phyloP scores from a whole-genome alignment of 2,797 vertebrate genomes.

The Apodemus agrarius region DNA sequence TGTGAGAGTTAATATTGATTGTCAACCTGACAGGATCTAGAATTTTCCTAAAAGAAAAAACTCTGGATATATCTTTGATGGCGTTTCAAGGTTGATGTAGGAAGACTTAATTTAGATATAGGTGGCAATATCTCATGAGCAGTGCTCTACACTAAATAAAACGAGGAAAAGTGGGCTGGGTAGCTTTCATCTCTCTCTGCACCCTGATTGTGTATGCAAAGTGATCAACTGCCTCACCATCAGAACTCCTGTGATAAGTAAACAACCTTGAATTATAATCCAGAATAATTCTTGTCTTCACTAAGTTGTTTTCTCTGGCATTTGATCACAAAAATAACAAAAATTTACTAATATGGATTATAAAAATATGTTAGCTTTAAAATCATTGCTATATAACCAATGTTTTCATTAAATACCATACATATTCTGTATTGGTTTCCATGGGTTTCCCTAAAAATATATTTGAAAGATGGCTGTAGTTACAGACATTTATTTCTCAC shows the following conservation, averaged over 20 bases:
- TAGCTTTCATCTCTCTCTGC: neutral
- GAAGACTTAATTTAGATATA: neutral
- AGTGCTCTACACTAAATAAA: neutral
- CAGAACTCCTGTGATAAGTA: neutral
- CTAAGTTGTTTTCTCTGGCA: neutral
- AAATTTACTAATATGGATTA: neutral
- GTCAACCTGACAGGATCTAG: neutral
- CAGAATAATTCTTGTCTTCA: neutral
- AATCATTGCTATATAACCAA: neutral
- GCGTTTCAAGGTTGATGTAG: neutral
- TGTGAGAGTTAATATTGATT: neutral
- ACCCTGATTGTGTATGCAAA: no score
- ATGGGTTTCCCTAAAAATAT: neutral
- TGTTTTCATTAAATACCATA: neutral
- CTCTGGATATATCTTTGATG: neutral
- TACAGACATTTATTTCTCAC: neutral
- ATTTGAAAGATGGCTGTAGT: neutral
- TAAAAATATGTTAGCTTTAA: neutral
- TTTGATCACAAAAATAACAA: neutral
- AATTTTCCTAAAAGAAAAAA: neutral
- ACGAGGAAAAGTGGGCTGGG: neutral
- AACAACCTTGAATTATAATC: neutral
- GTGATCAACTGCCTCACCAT: neutral
- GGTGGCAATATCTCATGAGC: neutral
- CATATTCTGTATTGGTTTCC: neutral